These are phyloP conservation scores for Scaptomyza reducta DNA, from an alignment of 2,888 invertebrate species.

Conservation along the genomic window DNA sequence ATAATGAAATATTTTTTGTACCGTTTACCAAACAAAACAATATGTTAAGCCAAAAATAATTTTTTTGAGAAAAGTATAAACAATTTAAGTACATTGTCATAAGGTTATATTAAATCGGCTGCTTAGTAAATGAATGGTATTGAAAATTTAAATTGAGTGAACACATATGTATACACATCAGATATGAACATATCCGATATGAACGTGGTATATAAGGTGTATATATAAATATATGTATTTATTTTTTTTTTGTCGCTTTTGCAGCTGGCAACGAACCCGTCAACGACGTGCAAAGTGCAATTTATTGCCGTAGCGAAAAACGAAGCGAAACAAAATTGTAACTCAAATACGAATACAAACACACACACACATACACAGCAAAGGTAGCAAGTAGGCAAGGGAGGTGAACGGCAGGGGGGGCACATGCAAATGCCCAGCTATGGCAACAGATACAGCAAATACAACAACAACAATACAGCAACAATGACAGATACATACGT, in stretches of 20 bases:
- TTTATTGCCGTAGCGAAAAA: conserved; percentile 67
- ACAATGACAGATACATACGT: conserved; percentile 54
- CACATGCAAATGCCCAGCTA: conserved; percentile 72
- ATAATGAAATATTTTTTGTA: too few species aligned
- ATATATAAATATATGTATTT: conserved; percentile 24
- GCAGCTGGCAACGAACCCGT: conserved; percentile 72
- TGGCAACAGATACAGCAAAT: conserved; percentile 38
- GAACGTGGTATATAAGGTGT: conserved; percentile 2
- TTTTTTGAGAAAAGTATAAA: background rate
- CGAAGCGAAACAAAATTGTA: conserved; percentile 76
- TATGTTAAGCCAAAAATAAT: too few species aligned
- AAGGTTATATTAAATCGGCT: conserved; percentile 18
- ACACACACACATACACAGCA: conserved; percentile 15
- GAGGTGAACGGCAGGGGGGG: conserved; percentile 4
- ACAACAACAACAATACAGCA: conserved; percentile 37
- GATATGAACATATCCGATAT: conserved; percentile 11
- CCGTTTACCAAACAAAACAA: too few species aligned
- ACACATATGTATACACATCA: conserved; percentile 10
- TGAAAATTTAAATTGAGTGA: conserved; percentile 17
- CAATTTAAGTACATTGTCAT: conserved; percentile 19
- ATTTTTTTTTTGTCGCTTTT: conserved; percentile 45
- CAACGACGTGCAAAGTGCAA: conserved; percentile 79
- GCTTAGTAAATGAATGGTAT: conserved; percentile 22
- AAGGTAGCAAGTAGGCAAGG: background rate
- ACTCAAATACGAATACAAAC: conserved; percentile 65